These are phyloP conservation scores for Tinea pellionella DNA, from an alignment of 2,888 invertebrate species.

Conservation along the genomic window DNA sequence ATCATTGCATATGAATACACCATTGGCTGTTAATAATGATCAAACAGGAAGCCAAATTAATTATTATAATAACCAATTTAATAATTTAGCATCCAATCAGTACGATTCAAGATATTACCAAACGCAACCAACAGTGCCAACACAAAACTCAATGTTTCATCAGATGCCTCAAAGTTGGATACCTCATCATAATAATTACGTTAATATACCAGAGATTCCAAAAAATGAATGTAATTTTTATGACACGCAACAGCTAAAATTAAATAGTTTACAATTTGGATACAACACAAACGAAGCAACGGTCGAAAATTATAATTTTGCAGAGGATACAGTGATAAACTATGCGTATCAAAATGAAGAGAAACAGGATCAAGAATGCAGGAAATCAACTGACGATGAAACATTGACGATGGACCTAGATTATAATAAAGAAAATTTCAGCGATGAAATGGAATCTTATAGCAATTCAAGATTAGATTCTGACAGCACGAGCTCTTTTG, in stretches of 20 bases:
- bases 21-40: too few relatives aligned
- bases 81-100: too few relatives aligned
- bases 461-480: slow-evolving; percentile 55
- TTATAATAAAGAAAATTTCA: slow-evolving; percentile 64
- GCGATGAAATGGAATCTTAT: slow-evolving; percentile 39
- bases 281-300: too few relatives aligned
- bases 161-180: slow-evolving; percentile 34
- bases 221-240: too few relatives aligned
- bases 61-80: too few relatives aligned
- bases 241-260: too few relatives aligned
- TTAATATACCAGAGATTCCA: too few relatives aligned
- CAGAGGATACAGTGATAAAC: background rate
- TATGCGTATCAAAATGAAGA: background rate
- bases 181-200: too few relatives aligned
- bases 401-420: background rate
- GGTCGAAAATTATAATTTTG: slow-evolving; percentile 27
- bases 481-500: slow-evolving; percentile 41
- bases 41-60: too few relatives aligned
- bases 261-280: too few relatives aligned
- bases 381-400: background rate
- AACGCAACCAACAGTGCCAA: slow-evolving; percentile 78
- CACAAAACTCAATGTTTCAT: slow-evolving; percentile 63
- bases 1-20: too few relatives aligned
- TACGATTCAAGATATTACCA: too few relatives aligned
- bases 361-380: background rate